Conservation (phyloP, 2,797 vertebrate genomes). For the Melanotaenia trifasciata region DNA sequence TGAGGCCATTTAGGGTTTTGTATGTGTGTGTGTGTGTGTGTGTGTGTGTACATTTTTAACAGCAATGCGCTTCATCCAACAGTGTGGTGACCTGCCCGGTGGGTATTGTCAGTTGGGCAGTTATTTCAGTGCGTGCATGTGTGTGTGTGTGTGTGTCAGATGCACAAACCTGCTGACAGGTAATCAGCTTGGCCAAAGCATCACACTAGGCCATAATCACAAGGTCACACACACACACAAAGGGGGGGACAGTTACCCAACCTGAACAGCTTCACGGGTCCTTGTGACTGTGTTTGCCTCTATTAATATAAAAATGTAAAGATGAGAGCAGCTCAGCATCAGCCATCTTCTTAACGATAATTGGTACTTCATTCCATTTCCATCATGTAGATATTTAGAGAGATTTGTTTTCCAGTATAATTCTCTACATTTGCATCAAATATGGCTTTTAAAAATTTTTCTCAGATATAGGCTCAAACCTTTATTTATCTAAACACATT, state of each 20-base stretch:
- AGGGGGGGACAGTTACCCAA: slow-evolving; percentile 54
- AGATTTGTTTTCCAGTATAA: not conserved
- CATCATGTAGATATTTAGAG: not conserved
- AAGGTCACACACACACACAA: slow-evolving; percentile 55
- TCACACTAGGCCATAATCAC: slow-evolving; percentile 74
- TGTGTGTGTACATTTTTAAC: slow-evolving; percentile 52
- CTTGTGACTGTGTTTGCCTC: slow-evolving; percentile 64
- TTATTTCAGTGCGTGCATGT: slow-evolving; percentile 31
- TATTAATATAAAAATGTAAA: slow-evolving; percentile 57
- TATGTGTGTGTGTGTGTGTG: slow-evolving; percentile 30
- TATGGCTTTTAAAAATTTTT: not conserved
- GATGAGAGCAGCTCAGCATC: slow-evolving; percentile 24
- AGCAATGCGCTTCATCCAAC: slow-evolving; percentile 65
- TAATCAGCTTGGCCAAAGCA: slow-evolving; percentile 81
- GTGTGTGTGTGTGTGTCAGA: slow-evolving; percentile 50
- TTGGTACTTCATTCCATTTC: not conserved
- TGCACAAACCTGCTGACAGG: slow-evolving; percentile 82
- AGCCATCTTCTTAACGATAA: slow-evolving; percentile 35
- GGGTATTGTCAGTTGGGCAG: slow-evolving; percentile 59
- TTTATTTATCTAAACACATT: slow-evolving; percentile 18
- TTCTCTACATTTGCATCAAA: not conserved
- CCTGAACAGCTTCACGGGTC: slow-evolving; percentile 63
- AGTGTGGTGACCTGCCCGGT: slow-evolving; percentile 63
- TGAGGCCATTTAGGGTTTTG: slow-evolving; percentile 46
- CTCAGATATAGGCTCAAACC: not conserved